Conservation (phyloP, 2,113 vertebrate genomes). For the Phainopepla nitens region DNA sequence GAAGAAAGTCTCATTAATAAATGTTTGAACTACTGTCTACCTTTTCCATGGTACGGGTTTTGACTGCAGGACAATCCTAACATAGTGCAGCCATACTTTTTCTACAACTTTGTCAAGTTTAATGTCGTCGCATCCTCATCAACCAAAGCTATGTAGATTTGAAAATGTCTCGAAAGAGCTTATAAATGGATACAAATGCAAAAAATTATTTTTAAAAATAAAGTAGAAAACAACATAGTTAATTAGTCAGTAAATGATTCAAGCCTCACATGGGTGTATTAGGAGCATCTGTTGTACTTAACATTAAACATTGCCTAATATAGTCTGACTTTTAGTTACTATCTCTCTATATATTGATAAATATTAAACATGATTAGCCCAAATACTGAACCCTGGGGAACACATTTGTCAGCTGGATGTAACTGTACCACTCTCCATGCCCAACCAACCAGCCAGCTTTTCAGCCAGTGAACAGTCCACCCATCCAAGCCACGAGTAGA, state of each 20-base stretch:
- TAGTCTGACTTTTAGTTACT: background rate
- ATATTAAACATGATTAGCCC: background rate
- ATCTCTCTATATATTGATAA: background rate
- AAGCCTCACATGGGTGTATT: background rate
- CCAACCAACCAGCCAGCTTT: background rate
- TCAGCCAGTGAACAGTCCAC: background rate
- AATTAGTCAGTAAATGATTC: background rate
- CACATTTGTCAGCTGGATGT: background rate
- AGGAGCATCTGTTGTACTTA: background rate
- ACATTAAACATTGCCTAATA: background rate
- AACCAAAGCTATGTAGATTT: background rate
- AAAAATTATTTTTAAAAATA: background rate
- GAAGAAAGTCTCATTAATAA: background rate
- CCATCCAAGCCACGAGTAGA: background rate
- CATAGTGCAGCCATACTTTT: background rate
- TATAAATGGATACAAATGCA: background rate
- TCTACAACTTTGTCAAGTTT: background rate
- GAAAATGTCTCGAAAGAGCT: background rate
- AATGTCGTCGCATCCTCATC: background rate
- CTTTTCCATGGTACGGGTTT: background rate
- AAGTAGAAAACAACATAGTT: background rate
- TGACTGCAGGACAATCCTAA: background rate
- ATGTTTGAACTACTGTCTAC: background rate
- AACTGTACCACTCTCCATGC: background rate
- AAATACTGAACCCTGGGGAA: background rate